A percentile compares a stretch with the other conserved stretches of the same genome.
These are phyloP conservation scores for Eupithecia abbreviata DNA, from an alignment of 2,888 invertebrate genomes.

Conservation along the genomic window DNA sequence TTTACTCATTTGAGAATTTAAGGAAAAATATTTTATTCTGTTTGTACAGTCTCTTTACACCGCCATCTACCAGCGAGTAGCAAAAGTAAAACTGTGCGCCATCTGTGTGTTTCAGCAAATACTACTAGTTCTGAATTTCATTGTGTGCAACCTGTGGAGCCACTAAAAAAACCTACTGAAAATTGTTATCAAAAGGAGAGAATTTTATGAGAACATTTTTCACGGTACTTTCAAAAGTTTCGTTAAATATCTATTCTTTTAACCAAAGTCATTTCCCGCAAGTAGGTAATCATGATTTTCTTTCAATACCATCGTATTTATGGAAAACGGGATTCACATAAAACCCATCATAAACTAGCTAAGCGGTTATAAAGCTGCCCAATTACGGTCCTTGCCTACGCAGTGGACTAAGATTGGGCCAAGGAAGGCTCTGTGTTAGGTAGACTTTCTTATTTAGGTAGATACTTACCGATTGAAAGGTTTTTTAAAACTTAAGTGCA, in stretches of 20 bases:
- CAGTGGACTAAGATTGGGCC: not conserved
- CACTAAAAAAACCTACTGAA: not conserved
- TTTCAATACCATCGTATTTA: not conserved
- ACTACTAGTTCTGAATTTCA: constrained; percentile 23
- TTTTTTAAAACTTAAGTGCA: too few species aligned
- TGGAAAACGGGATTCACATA: not conserved
- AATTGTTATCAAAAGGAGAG: not conserved
- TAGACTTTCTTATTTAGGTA: too few species aligned
- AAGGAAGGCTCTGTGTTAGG: too few species aligned
- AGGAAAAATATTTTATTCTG: not conserved
- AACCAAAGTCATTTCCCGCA: not conserved
- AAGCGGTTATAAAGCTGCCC: not conserved
- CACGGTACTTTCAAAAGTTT: not conserved
- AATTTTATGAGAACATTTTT: too few species aligned
- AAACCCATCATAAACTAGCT: not conserved
- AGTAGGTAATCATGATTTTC: not conserved
- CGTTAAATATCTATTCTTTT: not conserved
- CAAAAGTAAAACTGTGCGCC: constrained; percentile 52
- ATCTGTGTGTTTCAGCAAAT: constrained; percentile 50
- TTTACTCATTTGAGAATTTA: not conserved
- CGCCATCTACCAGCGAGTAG: constrained; percentile 65
- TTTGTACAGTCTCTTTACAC: not conserved
- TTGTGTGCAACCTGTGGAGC: not conserved
- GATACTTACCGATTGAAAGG: too few species aligned
- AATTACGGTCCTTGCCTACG: not conserved